Evolutionary conservation across 2,113 vertebrate genomes (phyloP).

Genomic region (Scalopus aquaticus): DNA sequence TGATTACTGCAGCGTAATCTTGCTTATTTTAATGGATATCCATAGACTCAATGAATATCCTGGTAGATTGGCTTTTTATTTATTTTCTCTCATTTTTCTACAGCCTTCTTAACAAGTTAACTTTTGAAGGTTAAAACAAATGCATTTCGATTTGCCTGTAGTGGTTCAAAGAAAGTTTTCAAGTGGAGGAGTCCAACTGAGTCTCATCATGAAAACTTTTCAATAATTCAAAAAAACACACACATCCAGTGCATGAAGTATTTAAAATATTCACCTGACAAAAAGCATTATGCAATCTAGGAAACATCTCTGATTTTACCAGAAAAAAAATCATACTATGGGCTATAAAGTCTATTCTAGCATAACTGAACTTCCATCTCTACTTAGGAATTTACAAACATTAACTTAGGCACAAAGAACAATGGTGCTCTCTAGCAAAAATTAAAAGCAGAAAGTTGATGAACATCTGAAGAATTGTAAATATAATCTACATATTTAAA

Average conservation of each 20-base stretch:
- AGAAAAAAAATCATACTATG: not conserved
- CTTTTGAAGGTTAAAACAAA: not conserved
- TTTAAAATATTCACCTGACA: not conserved
- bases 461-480: not conserved
- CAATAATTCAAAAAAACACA: not conserved
- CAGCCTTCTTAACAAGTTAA: not conserved
- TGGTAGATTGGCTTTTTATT: not conserved
- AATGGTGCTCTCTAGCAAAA: not conserved
- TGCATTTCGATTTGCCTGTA: not conserved
- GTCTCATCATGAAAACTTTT: constrained; percentile 21
- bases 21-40: not conserved
- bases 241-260: not conserved
- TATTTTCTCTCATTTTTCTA: not conserved
- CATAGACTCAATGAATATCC: not conserved
- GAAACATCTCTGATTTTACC: not conserved
- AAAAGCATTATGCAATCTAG: not conserved
- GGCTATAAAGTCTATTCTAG: not conserved
- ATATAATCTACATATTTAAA: not conserved
- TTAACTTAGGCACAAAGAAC: not conserved
- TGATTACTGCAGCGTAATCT: not conserved
- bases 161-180: not conserved
- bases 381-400: constrained; percentile 42
- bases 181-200: not conserved
- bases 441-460: constrained; percentile 2
- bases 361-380: not conserved